Percentiles rank a stretch among this genome's conserved stretches.
These are phyloP conservation scores for Anniella stebbinsi DNA, from an alignment of 2,797 vertebrate genomes.

Conservation along the genomic window DNA sequence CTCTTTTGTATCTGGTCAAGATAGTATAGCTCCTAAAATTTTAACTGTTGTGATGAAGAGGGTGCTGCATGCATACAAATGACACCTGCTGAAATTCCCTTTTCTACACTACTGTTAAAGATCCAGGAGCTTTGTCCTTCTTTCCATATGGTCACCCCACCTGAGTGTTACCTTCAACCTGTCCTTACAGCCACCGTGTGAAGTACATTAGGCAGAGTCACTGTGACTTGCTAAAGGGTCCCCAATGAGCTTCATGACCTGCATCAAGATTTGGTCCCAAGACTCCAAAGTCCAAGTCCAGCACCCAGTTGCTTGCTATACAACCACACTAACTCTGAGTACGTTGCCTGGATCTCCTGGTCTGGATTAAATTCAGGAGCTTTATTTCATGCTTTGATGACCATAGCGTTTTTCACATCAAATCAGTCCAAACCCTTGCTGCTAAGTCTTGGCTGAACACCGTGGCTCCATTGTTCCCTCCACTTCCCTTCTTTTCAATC, in stretches of 20 bases:
- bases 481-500: constrained; percentile 21
- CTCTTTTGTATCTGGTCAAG: too few relatives aligned
- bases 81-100: too few relatives aligned
- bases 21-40: too few relatives aligned
- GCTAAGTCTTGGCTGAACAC: not conserved
- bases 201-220: too few relatives aligned
- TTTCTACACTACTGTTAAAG: too few relatives aligned
- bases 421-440: not conserved
- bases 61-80: too few relatives aligned
- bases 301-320: not conserved
- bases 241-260: not conserved
- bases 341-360: not conserved
- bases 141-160: too few relatives aligned
- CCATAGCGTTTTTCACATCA: not conserved
- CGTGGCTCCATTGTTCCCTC: not conserved
- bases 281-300: not conserved
- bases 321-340: not conserved
- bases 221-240: not conserved
- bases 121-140: too few relatives aligned
- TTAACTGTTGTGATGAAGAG: too few relatives aligned
- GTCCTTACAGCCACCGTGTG: not conserved
- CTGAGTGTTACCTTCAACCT: not conserved
- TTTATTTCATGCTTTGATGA: constrained; percentile 5
- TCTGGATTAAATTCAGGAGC: not conserved
- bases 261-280: not conserved